Evolutionary conservation across 2,113 vertebrate species (phyloP).

Genomic region (Lycaon pictus): DNA sequence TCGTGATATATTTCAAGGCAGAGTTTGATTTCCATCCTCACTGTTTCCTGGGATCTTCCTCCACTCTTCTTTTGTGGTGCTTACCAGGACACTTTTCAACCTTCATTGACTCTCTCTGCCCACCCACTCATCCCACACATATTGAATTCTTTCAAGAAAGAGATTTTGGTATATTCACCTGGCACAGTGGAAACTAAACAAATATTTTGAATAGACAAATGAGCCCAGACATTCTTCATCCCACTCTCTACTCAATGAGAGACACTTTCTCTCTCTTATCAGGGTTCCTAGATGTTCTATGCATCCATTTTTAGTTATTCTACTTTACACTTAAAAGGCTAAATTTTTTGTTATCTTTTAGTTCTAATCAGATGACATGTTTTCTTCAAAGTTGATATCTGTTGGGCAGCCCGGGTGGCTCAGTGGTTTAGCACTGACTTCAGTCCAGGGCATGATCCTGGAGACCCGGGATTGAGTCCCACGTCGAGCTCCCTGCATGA

Average conservation of each 20-base stretch:
- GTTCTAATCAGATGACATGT: neutral
- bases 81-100: neutral
- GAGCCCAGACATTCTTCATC: neutral
- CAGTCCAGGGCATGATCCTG: too few relatives aligned
- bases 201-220: slow-evolving; percentile 42
- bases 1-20: neutral
- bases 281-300: neutral
- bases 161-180: neutral
- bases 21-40: neutral
- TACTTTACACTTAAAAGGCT: neutral
- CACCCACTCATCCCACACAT: neutral
- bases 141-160: neutral
- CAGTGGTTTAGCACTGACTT: too few relatives aligned
- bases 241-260: neutral
- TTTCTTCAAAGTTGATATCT: slow-evolving; percentile 44
- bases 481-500: too few relatives aligned
- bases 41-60: neutral
- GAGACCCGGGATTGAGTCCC: too few relatives aligned
- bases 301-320: neutral
- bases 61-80: neutral
- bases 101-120: neutral
- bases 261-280: neutral
- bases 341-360: neutral
- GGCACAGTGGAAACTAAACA: neutral
- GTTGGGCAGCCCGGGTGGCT: neutral